Evolutionary conservation across 2,797 vertebrate species (phyloP).

Genomic region (Anomalospiza imberbis): DNA sequence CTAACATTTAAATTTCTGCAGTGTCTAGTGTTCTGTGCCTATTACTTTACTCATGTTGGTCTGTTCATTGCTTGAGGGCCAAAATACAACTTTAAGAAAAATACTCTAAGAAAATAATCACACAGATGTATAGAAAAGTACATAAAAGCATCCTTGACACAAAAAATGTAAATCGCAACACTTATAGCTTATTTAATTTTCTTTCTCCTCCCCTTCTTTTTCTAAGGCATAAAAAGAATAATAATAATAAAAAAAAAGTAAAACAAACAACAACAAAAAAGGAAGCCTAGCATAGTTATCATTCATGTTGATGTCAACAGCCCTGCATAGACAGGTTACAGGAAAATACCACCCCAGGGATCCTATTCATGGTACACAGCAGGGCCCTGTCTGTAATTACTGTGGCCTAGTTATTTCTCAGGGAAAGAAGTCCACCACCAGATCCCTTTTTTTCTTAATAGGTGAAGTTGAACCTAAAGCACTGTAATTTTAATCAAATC

Average conservation of each 20-base stretch:
- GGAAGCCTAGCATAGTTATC: conserved; percentile 52
- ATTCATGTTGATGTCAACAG: conserved; percentile 75
- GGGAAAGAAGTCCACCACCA: conserved; percentile 80
- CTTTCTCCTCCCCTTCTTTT: conserved; percentile 23
- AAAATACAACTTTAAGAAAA: conserved; percentile 30
- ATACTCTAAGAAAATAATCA: conserved; percentile 40
- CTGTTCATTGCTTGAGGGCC: not conserved
- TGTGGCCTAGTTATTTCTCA: conserved; percentile 79
- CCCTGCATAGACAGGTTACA: conserved; percentile 74
- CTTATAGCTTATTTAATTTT: conserved; percentile 53
- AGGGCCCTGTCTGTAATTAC: conserved; percentile 75
- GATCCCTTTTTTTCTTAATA: conserved; percentile 87
- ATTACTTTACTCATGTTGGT: not conserved
- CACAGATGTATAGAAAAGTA: conserved; percentile 25
- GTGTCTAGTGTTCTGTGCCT: not conserved
- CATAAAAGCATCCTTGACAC: conserved; percentile 63
- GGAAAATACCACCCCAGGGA: conserved; percentile 74
- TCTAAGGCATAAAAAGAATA: conserved; percentile 46
- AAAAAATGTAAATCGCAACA: conserved; percentile 61
- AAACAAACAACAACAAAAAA: not conserved
- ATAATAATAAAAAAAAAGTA: not conserved
- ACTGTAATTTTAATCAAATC: conserved; percentile 99
- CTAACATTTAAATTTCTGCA: not conserved
- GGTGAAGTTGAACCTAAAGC: conserved; percentile 93
- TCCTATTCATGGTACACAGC: conserved; percentile 72